Base-by-base conservation (phyloP, 2,888 invertebrate species). In the Ophion slaviceki region DNA sequence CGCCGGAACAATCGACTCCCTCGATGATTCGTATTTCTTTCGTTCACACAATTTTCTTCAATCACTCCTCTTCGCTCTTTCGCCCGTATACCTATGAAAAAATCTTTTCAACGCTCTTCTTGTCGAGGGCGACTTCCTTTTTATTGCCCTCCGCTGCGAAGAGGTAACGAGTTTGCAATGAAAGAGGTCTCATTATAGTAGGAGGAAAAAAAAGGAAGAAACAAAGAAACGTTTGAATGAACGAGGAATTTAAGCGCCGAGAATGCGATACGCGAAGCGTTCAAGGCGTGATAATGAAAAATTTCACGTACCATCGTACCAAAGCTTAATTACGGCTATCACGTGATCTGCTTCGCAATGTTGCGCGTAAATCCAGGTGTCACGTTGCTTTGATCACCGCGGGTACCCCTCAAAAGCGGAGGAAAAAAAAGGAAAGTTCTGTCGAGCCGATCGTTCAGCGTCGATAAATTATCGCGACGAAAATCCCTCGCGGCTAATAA, bases 241-340 rank as follows among this genome's bases (percentile, higher is more conserved):
- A 32, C 32, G 32, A 32, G 32, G 32, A 32, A 32, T 32, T 32
- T 32, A 32, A 32, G 32, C 32, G 32, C 32, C 32, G 32, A 32
- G 32, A 32, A 32, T 32, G 1, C 32, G 32, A 32, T 32, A 2
- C 32, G 32, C 32, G 0, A 32, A 32, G 32, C 32, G 32, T 28
- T 20, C 20, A 11, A 67, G 8, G 36, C 45, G 32, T 61, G 45
- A 8, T 66, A 70, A 45, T 20, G 40, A 17, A 76, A 11, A 67
- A 66, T 71, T 78, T 53, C 24, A 40, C 45, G 47, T 45, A 68
- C 36, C 67, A 47, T 74, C 74, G 24, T 40, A 64, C 47, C 20
- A 14, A 68, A 78, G 40, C 81, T 70, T 76, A 79, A 85, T 85
- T 74, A 85, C 61, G 53, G 74, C 64, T 83, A 79, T 70, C 72